Evolutionary conservation across 30 jellyfish, hydroid and myxozoan genomes (phyloP), one percentile per base, ranked within the genome.

Genomic region (Catostylus mosaicus): DNA sequence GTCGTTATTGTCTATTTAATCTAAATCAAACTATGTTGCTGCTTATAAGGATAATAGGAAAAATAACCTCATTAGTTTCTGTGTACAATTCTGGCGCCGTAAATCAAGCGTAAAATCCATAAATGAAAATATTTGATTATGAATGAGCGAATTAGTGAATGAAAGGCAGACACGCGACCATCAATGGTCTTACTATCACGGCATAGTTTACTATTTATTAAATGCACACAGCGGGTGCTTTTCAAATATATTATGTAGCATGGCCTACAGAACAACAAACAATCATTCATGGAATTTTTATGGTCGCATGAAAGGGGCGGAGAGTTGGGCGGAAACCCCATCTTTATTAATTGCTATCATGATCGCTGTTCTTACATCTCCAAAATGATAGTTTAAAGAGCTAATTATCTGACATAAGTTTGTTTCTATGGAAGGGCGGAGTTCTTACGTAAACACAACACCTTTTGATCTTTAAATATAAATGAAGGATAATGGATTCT

Each of bases 151-250:
- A 30, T 32, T 30, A 30, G 48, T 43, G 75, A 59, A 75, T 52
- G 75, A 56, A 31, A 48, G 86, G 33, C 23, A 37, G 76, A 46
- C 76, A 52, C 76, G 76, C 86, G 76, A 75, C 73, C 33, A 22
- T 75, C 75, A 75, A 75, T 75, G 76, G 75, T 38, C 19, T 27
- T 33, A 59, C 67, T 56, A 57, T 27, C 30, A 20, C 73, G 18
- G 64, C 16, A 24, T 35, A 23, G 86, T 75, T 27, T 31, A 34
- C 75, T 56, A 52, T 29, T 31, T 14, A 30, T 30, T 14, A 75
- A 56, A 73, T 31, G 50, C 27, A 71, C 84, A 50, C 70, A 26
- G 70, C 46, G 56, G 66, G 86, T 36, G 86, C 31, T 29, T 52
- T 23, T 7, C 47, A 34, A 48, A 73, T 48, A 20, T 34, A 50